Evolutionary conservation across 64 coral and sea anemone genomes (phyloP), one percentile per base, ranked within the genome.

Genomic region (Anthopleura sola): DNA sequence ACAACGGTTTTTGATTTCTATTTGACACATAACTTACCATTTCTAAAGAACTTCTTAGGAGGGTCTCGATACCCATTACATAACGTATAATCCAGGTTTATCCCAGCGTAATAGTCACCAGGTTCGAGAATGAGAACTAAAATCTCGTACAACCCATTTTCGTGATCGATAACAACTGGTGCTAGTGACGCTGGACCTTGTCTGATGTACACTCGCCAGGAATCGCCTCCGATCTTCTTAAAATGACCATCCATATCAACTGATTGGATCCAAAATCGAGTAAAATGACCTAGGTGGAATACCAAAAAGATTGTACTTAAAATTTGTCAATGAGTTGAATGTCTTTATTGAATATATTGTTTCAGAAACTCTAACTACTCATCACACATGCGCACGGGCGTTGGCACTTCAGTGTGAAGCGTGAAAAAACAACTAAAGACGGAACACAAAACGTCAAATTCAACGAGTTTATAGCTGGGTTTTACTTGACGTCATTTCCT

Each of bases 241-340:
- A 15, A n/a, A 21, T 39, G 20, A 4, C 90, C 89, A 57, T 89
- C 24, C 64, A 68, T 34, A 11, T 74, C 86, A 28, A 92, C 90
- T 2, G 93, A 95, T 56, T 95, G 93, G 51, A 95, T 92, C 75
- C 86, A 92, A 20, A 95, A 89, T 16, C 93, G 93, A 95, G 86
- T 95, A 4, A 95, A 95, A 0, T 89, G 86, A 64, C 93, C 93
- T 95, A 68, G 29, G 10, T 71, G 26, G 29, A 9, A 32, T 16
- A 71, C 2, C 13, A 71, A 34, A 24, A 13, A 33, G 11, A 34
- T n/a, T 53, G 16, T 12, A 15, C 50, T 53, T 53, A 2, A 53
- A 53, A 62, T 62, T 62, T 62, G 23, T 53, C 2, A 12, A 12
- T 53, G 7, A 14, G 9, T 44, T 44, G 40, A 44, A 44, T 44